phyloP scores from a whole-genome alignment of 2,888 invertebrate species.

The Lycia hirtaria region DNA sequence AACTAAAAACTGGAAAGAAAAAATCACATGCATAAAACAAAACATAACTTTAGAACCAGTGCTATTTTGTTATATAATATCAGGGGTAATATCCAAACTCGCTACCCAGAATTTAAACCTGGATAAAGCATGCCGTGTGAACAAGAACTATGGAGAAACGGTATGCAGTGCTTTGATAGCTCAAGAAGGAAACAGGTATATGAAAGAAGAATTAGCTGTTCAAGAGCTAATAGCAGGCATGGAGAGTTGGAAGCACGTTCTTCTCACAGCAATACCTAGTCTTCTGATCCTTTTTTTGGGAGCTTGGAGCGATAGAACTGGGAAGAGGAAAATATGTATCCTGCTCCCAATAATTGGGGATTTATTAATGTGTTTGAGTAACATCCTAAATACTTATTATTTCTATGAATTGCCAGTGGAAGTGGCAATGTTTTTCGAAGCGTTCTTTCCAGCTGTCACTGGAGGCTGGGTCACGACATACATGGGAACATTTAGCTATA shows the following conservation, averaged over 20 bases:
- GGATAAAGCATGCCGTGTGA: conserved; percentile 94
- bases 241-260: conserved; percentile 82
- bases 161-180: conserved; percentile 91
- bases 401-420: conserved; percentile 83
- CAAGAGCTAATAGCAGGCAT: conserved; percentile 83
- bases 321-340: conserved; percentile 84
- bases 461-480: conserved; percentile 84
- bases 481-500: conserved; percentile 86
- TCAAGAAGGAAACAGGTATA: conserved; percentile 88
- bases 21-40: conserved; percentile 73
- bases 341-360: conserved; percentile 84
- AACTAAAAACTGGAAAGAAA: conserved; percentile 71
- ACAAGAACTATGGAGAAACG: conserved; percentile 87
- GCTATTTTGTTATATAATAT: conserved; percentile 86
- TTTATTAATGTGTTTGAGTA: conserved; percentile 74
- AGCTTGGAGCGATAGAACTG: conserved; percentile 86
- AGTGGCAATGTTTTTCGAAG: conserved; percentile 80
- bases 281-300: conserved; percentile 84
- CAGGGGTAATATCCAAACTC: conserved; percentile 87
- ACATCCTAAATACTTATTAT: conserved; percentile 81
- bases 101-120: conserved; percentile 93
- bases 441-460: conserved; percentile 80
- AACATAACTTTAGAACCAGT: conserved; percentile 89
- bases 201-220: conserved; percentile 86
- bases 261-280: conserved; percentile 83